These are phyloP conservation scores for Fopius arisanus DNA, from an alignment of 1,140 invertebrate species.

Conservation along the genomic window DNA sequence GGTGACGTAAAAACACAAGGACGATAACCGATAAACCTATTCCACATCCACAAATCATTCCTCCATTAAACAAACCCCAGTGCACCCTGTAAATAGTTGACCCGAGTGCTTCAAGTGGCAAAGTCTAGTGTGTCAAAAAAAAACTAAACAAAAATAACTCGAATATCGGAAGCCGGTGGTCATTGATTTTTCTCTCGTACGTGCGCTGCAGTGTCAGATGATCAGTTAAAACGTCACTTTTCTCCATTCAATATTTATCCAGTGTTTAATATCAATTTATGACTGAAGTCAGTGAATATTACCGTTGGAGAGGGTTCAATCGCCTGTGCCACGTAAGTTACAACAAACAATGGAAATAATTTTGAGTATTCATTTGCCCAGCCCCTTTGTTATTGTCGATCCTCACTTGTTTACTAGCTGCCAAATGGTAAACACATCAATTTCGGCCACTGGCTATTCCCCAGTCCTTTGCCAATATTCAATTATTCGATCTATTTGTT, in stretches of 20 bases:
- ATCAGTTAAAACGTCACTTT: slow-evolving; percentile 40
- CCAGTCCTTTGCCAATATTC: no score
- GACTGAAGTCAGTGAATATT: slow-evolving; percentile 18
- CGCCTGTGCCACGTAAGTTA: background rate
- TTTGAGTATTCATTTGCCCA: background rate
- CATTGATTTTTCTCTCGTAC: slow-evolving; percentile 51
- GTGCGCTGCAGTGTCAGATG: slow-evolving; percentile 39
- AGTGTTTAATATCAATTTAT: slow-evolving; percentile 12
- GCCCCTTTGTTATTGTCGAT: background rate
- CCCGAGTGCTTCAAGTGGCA: background rate
- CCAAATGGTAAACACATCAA: background rate
- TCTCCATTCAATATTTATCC: slow-evolving; percentile 6
- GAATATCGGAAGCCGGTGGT: slow-evolving; percentile 40
- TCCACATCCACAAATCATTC: background rate
- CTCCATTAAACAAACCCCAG: background rate
- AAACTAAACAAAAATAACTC: background rate
- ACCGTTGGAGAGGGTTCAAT: background rate
- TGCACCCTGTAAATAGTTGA: background rate
- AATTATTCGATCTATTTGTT: no score
- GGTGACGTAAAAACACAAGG: background rate
- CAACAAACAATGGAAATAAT: background rate
- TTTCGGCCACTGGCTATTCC: no score
- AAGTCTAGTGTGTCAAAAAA: background rate
- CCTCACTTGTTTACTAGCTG: background rate
- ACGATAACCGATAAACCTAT: background rate